These are phyloP conservation scores for Larimichthys crocea DNA, from an alignment of 2,113 vertebrate species.

Conservation along the genomic window DNA sequence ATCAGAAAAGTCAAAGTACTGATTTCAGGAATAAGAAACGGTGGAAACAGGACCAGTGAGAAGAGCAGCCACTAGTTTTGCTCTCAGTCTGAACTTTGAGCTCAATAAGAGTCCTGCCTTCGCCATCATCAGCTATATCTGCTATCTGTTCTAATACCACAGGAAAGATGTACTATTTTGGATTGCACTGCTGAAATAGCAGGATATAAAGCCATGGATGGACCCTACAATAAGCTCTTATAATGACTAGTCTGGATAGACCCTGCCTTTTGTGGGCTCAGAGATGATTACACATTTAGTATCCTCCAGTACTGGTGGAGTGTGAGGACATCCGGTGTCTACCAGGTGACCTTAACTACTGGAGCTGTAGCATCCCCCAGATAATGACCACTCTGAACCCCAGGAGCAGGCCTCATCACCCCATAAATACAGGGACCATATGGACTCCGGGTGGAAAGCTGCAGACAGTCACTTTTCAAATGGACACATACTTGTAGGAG, in stretches of 20 bases:
- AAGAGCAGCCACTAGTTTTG: conserved; percentile 10
- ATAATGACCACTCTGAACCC: conserved; percentile 81
- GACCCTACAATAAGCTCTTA: conserved; percentile 62
- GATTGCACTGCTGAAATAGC: conserved; percentile 63
- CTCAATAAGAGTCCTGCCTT: conserved; percentile 20
- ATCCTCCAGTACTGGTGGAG: conserved; percentile 59
- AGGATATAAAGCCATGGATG: conserved; percentile 58
- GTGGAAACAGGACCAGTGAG: background rate
- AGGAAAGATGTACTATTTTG: conserved; percentile 50
- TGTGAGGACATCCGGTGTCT: conserved; percentile 66
- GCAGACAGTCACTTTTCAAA: conserved; percentile 73
- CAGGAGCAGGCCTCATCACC: conserved; percentile 71
- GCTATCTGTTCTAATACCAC: conserved; percentile 38
- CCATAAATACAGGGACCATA: conserved; percentile 74
- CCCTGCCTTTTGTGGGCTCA: conserved; percentile 63
- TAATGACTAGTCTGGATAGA: conserved; percentile 66
- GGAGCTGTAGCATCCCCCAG: conserved; percentile 74
- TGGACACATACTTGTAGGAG: conserved; percentile 61
- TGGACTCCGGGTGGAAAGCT: conserved; percentile 58
- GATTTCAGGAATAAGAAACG: background rate
- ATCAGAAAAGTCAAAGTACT: background rate
- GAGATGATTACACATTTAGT: conserved; percentile 82
- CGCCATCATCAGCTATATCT: conserved; percentile 6
- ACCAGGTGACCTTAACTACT: conserved; percentile 76
- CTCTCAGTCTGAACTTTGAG: conserved; percentile 31